These are phyloP conservation scores for Brachirus orientalis DNA, from an alignment of 2,113 vertebrate genomes.

Conservation along the genomic window DNA sequence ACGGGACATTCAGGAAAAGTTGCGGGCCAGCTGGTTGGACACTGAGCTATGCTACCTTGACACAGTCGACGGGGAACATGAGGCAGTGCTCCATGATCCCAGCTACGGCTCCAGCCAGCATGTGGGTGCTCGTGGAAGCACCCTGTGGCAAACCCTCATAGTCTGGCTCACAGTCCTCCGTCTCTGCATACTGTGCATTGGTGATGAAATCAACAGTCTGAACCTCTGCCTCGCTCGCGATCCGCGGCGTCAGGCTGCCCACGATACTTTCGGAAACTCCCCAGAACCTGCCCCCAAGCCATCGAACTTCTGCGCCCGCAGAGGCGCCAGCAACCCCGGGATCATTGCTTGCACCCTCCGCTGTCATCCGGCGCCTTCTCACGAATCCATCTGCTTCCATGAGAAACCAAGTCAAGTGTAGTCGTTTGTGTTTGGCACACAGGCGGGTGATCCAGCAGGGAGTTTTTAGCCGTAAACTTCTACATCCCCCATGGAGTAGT, in stretches of 20 bases:
- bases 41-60: conserved; percentile 88
- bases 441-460: conserved; percentile 9
- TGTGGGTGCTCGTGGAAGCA: conserved; percentile 93
- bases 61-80: conserved; percentile 98
- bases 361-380: conserved; percentile 80
- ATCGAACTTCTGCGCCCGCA: conserved; percentile 83
- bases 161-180: conserved; percentile 82
- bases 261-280: conserved; percentile 83
- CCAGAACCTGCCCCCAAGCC: conserved; percentile 80
- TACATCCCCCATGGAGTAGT: conserved; percentile 59
- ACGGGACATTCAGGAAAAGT: neutral
- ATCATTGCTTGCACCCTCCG: conserved; percentile 81
- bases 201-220: conserved; percentile 60
- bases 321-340: conserved; percentile 83
- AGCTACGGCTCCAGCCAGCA: conserved; percentile 95
- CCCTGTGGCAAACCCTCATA: conserved; percentile 94
- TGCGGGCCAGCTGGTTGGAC: conserved; percentile 1
- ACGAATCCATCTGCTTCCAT: conserved; percentile 85
- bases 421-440: conserved; percentile 12
- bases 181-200: conserved; percentile 48
- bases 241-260: conserved; percentile 73
- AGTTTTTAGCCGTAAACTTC: conserved; percentile 27
- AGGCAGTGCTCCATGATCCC: conserved; percentile 97
- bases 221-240: conserved; percentile 73
- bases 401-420: conserved; percentile 45